phyloP scores from a whole-genome alignment of 2,113 vertebrate species.

The Chloroceryle aenea region DNA sequence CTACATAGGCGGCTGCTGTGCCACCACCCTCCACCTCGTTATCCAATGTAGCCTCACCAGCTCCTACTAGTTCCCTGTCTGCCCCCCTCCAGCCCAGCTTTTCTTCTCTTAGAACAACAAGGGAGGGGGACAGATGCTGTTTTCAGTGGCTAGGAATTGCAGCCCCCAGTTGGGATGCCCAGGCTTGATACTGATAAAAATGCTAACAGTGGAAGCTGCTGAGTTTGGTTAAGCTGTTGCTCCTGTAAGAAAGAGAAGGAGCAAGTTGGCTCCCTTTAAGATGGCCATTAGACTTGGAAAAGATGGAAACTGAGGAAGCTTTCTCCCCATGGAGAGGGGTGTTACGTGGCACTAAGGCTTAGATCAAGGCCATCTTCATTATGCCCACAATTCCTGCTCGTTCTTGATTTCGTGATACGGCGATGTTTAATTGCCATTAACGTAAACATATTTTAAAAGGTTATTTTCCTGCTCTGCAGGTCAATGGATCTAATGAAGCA shows the following conservation, averaged over 20 bases:
- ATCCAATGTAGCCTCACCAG: background rate
- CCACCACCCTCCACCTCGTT: background rate
- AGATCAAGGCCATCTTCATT: background rate
- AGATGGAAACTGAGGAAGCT: background rate
- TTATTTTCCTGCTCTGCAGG: conserved; percentile 39
- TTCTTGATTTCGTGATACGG: background rate
- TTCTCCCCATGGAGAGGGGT: background rate
- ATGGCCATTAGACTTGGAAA: background rate
- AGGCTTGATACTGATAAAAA: background rate
- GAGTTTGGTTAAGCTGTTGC: background rate
- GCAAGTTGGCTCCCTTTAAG: background rate
- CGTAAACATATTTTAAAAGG: conserved; percentile 50
- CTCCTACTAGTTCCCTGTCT: background rate
- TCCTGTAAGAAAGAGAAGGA: background rate
- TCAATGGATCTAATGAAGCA: conserved; percentile 40
- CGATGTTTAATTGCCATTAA: conserved; percentile 60
- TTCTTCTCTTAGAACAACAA: background rate
- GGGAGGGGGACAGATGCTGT: background rate
- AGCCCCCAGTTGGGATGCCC: background rate
- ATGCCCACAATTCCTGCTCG: background rate
- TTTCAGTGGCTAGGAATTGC: too few species aligned
- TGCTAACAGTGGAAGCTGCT: rapidly evolving
- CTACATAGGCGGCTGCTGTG: background rate
- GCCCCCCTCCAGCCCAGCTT: background rate
- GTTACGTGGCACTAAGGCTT: background rate